A percentile compares a stretch with the other conserved stretches of the same genome.
These are phyloP conservation scores for Sinella curviseta DNA, from an alignment of 1,140 invertebrate species.

Conservation along the genomic window DNA sequence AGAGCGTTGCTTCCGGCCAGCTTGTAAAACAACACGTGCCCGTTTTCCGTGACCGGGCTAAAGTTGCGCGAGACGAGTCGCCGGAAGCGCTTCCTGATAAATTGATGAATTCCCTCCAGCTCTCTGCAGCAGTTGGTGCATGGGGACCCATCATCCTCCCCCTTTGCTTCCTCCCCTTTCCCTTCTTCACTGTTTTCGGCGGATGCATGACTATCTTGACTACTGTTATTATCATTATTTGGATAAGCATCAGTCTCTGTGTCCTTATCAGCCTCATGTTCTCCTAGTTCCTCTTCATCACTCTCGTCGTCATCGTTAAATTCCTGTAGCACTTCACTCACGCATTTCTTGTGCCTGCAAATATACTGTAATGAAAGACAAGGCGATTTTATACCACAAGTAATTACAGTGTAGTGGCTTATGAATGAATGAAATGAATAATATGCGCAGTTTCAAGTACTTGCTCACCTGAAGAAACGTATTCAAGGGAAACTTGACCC, in stretches of 20 bases:
- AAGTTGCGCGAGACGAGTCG: slow-evolving; percentile 31
- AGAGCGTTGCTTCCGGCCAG: not conserved
- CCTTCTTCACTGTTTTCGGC: not conserved
- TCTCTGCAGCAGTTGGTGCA: not conserved
- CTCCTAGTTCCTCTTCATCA: not conserved
- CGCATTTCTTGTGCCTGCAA: not conserved
- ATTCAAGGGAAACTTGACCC: not conserved
- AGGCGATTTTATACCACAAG: no score
- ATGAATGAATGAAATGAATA: not conserved
- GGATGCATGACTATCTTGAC: no score
- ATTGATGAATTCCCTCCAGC: slow-evolving; percentile 22
- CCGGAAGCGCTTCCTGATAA: slow-evolving; percentile 38
- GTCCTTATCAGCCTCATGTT: not conserved
- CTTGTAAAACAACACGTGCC: slow-evolving; percentile 37
- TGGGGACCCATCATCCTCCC: not conserved
- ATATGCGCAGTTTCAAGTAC: not conserved
- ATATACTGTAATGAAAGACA: not conserved
- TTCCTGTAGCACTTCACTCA: not conserved
- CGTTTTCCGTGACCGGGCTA: slow-evolving; percentile 13
- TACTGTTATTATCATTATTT: no score
- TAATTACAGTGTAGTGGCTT: no score
- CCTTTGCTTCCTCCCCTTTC: not conserved
- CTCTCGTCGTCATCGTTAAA: not conserved
- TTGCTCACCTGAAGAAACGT: not conserved
- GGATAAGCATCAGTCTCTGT: not conserved